Evolutionary conservation across 1,140 invertebrate species (phyloP).

Genomic region (Octopus bimaculoides): DNA sequence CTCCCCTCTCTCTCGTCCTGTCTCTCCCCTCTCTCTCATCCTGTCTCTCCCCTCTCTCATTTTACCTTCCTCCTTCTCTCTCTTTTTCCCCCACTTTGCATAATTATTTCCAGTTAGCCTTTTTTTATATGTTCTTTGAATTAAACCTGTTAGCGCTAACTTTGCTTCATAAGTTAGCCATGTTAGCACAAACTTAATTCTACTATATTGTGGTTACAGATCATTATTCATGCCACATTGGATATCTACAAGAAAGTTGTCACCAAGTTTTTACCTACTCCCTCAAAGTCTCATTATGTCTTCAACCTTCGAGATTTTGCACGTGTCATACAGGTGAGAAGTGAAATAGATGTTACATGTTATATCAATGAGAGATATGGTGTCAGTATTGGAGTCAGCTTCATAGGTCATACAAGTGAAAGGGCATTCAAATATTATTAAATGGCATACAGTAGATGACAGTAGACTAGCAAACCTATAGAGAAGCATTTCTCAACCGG

Average conservation of each 20-base stretch:
- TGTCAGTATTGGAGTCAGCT: too few species aligned
- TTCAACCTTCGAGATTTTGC: slow-evolving; percentile 58
- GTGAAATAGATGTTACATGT: not conserved
- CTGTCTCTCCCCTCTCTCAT: too few species aligned
- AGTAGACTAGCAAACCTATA: too few species aligned
- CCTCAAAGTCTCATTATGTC: slow-evolving; percentile 57
- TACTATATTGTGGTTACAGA: slow-evolving; percentile 29
- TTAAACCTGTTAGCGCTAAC: not conserved
- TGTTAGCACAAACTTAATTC: not conserved
- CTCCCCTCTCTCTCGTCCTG: too few species aligned
- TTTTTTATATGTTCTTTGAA: not conserved
- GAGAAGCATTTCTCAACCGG: too few species aligned
- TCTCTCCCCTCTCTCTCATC: too few species aligned
- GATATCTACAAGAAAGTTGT: slow-evolving; percentile 55
- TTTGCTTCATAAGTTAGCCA: not conserved
- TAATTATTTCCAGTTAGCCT: too few species aligned
- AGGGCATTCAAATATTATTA: too few species aligned
- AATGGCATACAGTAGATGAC: too few species aligned
- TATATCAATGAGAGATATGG: not conserved
- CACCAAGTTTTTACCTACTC: slow-evolving; percentile 54
- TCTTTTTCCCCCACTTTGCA: too few species aligned
- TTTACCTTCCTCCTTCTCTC: too few species aligned
- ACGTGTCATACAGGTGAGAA: slow-evolving; percentile 56
- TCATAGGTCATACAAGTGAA: too few species aligned
- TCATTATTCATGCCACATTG: slow-evolving; percentile 51